Percentiles rank a stretch among this genome's conserved stretches.
Evolutionary conservation across 2,113 vertebrate genomes (phyloP).

Genomic region (Axis porcinus): DNA sequence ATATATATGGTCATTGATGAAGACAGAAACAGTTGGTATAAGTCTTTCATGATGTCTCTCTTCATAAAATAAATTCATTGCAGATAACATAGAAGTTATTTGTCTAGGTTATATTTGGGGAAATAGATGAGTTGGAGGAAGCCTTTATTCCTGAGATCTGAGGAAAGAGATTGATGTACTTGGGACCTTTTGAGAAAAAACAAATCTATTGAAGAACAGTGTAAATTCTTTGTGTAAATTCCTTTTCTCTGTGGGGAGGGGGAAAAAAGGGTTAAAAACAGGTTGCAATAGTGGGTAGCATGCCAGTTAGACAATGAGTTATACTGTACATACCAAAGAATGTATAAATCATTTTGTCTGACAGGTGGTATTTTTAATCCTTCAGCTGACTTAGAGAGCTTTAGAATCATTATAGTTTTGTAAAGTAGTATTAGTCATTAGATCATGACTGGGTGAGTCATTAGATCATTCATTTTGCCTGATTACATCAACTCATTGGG

Average conservation of each 20-base stretch:
- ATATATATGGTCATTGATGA: not conserved
- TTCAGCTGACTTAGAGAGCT: conserved; percentile 46
- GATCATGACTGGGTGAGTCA: conserved; percentile 6
- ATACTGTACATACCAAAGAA: conserved; percentile 29
- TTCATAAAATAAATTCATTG: not conserved
- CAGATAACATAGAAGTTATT: not conserved
- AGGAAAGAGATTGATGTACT: not conserved
- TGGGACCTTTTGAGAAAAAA: not conserved
- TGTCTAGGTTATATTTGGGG: not conserved
- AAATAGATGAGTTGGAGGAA: not conserved
- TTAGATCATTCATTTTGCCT: conserved; percentile 61
- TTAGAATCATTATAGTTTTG: conserved; percentile 61
- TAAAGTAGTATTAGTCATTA: not conserved
- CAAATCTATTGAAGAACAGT: not conserved
- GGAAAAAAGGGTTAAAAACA: conserved; percentile 22
- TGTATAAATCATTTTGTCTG: conserved; percentile 48
- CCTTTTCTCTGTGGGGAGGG: not conserved
- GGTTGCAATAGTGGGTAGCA: not conserved
- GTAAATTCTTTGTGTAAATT: not conserved
- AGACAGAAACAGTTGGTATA: not conserved
- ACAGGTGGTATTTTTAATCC: conserved; percentile 58
- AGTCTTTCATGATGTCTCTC: not conserved
- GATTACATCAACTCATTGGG: conserved; percentile 50
- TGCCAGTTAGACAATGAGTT: conserved; percentile 47
- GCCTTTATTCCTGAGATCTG: not conserved